Evolutionary conservation across 2,113 vertebrate genomes (phyloP).

Genomic region (Eulemur rufifrons): DNA sequence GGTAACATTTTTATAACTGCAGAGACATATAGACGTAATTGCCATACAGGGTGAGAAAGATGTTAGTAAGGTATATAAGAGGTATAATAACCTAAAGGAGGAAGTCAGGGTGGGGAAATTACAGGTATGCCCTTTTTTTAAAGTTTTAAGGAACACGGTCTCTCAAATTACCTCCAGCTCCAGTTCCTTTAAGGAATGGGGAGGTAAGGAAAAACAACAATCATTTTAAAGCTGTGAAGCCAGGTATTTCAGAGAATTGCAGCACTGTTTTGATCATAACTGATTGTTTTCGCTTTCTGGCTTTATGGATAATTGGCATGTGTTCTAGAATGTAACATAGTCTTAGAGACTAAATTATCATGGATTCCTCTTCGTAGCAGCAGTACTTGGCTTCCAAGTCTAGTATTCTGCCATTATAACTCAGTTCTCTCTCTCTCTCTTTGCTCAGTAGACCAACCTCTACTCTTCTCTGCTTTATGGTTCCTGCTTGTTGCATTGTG

Average conservation of each 20-base stretch:
- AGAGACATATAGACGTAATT: neutral
- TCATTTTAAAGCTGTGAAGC: conserved; percentile 10
- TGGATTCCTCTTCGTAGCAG: neutral
- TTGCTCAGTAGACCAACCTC: neutral
- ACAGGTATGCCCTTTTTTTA: neutral
- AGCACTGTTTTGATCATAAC: neutral
- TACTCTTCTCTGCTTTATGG: neutral
- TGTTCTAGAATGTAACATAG: neutral
- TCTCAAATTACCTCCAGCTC: neutral
- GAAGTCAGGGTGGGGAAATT: neutral
- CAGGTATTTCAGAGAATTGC: neutral
- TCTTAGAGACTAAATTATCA: neutral
- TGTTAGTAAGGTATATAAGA: neutral
- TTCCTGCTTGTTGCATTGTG: neutral
- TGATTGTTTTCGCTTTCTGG: neutral
- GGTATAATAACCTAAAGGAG: neutral
- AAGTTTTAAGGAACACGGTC: neutral
- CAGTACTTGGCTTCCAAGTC: neutral
- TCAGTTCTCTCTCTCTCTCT: too few species aligned
- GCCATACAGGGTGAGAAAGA: neutral
- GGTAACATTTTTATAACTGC: neutral
- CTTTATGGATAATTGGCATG: neutral
- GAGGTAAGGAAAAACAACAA: neutral
- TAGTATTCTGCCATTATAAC: neutral
- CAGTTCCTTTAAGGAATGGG: neutral